Evolutionary conservation across 2,888 invertebrate species (phyloP).

Genomic region (Calephelis perditalis): DNA sequence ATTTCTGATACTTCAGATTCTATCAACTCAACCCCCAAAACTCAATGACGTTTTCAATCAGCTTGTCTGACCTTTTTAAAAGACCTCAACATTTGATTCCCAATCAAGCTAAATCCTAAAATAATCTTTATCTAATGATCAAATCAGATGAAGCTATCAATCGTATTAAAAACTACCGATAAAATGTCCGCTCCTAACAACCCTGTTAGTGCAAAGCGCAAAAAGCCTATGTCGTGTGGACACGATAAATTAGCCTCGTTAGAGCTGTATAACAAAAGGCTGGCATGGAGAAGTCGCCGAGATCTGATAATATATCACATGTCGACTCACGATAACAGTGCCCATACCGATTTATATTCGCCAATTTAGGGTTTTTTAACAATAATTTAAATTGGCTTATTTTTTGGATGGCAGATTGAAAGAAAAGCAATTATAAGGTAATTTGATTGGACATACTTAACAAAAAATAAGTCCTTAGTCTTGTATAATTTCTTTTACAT

Average conservation of each 20-base stretch:
- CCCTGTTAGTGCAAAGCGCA: slow-evolving; percentile 18
- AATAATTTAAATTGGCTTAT: not conserved
- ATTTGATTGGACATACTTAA: too few relatives aligned
- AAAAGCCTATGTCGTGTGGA: slow-evolving; percentile 31
- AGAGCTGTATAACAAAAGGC: slow-evolving; percentile 55
- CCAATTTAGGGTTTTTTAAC: slow-evolving; percentile 34
- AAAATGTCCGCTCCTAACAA: slow-evolving; percentile 9
- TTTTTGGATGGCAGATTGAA: not conserved
- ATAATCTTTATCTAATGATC: too few relatives aligned
- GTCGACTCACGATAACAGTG: slow-evolving; percentile 44
- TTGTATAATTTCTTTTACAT: too few relatives aligned
- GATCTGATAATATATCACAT: slow-evolving; percentile 55
- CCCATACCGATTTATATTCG: slow-evolving; percentile 50
- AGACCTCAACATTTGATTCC: too few relatives aligned
- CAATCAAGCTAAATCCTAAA: too few relatives aligned
- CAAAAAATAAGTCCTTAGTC: too few relatives aligned
- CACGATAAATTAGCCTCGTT: slow-evolving; percentile 61
- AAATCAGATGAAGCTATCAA: slow-evolving; percentile 4
- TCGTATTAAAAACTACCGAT: slow-evolving; percentile 2
- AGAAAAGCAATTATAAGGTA: too few relatives aligned
- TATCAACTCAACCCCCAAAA: too few relatives aligned
- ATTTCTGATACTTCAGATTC: too few relatives aligned
- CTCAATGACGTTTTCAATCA: too few relatives aligned
- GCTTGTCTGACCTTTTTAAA: too few relatives aligned
- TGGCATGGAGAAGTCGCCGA: slow-evolving; percentile 46